Evolutionary conservation across 2,113 vertebrate genomes (phyloP).

Genomic region (Rattus rattus): DNA sequence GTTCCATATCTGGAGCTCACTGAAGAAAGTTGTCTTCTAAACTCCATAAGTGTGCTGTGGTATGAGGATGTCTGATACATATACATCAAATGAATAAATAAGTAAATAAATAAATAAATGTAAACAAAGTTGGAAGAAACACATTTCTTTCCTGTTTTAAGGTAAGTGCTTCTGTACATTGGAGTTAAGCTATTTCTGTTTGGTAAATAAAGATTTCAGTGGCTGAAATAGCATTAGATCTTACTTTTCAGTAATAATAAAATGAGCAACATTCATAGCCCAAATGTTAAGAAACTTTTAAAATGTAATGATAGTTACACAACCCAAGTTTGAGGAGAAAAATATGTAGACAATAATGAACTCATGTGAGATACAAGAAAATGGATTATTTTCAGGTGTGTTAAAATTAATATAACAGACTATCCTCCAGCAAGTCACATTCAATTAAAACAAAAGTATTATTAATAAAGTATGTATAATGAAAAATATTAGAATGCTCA

Average conservation of each 20-base stretch:
- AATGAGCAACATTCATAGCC: not conserved
- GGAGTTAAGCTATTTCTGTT: not conserved
- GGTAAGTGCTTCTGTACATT: not conserved
- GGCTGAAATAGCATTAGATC: not conserved
- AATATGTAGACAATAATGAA: conserved; percentile 31
- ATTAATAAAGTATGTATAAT: conserved; percentile 42
- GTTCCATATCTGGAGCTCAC: not conserved
- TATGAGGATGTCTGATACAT: not conserved
- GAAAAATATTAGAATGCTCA: conserved; percentile 54
- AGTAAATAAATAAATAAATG: not conserved
- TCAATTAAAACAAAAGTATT: conserved; percentile 60
- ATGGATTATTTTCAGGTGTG: conserved; percentile 53
- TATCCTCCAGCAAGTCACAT: conserved; percentile 43
- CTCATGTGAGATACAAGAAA: conserved; percentile 47
- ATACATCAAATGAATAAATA: not conserved
- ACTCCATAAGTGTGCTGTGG: no score
- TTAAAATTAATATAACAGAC: conserved; percentile 58
- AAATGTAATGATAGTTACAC: not conserved
- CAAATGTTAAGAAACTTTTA: not conserved
- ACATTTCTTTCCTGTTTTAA: not conserved
- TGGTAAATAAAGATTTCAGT: not conserved
- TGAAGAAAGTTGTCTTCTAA: not conserved
- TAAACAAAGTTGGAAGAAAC: conserved; percentile 26
- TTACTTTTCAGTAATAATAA: not conserved
- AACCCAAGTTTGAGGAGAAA: conserved; percentile 43